A percentile compares a stretch with the other conserved stretches of the same genome.
These are phyloP conservation scores for Stigmatopora nigra DNA, from an alignment of 2,113 vertebrate genomes.

Conservation along the genomic window DNA sequence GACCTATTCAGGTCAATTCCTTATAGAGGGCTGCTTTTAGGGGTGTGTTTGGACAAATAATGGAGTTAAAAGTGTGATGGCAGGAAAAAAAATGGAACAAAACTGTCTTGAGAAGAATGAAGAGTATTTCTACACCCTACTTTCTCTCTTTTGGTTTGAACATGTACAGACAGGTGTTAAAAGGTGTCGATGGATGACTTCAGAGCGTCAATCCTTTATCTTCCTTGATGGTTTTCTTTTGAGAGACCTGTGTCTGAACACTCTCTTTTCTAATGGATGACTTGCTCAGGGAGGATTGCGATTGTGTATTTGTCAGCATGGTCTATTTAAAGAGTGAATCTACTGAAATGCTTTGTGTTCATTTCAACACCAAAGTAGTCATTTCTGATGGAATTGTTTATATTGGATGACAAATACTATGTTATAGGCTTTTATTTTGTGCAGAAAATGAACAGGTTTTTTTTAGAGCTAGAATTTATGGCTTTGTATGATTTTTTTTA, in stretches of 20 bases:
- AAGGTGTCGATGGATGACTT: slow-evolving; percentile 64
- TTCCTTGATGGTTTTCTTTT: slow-evolving; percentile 58
- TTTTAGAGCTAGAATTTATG: too few species aligned
- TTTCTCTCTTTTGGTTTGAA: slow-evolving; percentile 28
- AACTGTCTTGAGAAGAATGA: neutral
- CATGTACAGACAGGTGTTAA: slow-evolving; percentile 59
- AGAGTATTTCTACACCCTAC: slow-evolving; percentile 18
- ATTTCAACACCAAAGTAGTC: neutral
- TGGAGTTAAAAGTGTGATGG: neutral
- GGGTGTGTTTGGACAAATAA: neutral
- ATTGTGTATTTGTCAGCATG: slow-evolving; percentile 24
- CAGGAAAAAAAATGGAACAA: neutral
- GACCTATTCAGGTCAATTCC: neutral
- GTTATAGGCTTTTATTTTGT: neutral
- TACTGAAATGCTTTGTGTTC: neutral
- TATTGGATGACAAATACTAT: neutral
- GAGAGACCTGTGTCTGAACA: slow-evolving; percentile 60
- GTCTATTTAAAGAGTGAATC: slow-evolving; percentile 8
- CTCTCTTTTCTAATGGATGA: slow-evolving; percentile 43
- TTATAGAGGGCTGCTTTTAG: neutral
- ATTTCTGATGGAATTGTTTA: neutral
- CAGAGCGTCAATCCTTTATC: slow-evolving; percentile 47
- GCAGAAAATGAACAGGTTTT: neutral
- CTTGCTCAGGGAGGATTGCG: slow-evolving; percentile 59
- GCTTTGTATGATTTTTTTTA: too few species aligned